Evolutionary conservation across 2,113 vertebrate species (phyloP).

Genomic region (Castor canadensis): DNA sequence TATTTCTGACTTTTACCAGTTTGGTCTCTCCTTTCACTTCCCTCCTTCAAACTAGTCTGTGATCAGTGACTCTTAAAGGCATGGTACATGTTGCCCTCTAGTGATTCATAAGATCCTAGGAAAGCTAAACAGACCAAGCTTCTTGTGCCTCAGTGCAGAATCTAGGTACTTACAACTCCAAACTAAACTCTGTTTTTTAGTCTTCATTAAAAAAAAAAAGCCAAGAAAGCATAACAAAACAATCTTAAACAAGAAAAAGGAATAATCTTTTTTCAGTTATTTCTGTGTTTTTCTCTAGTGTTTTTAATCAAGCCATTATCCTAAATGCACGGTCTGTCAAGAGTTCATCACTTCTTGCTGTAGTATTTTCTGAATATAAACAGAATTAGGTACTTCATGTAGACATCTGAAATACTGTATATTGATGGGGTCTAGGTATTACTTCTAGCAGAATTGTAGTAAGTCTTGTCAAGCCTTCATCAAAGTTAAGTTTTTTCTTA

Average conservation of each 20-base stretch:
- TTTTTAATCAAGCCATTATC: not conserved
- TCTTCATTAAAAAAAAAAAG: not conserved
- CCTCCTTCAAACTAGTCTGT: not conserved
- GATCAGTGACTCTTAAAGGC: not conserved
- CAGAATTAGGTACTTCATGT: not conserved
- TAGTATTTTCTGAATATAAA: not conserved
- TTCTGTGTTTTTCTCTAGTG: not conserved
- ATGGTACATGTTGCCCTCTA: conserved; percentile 63
- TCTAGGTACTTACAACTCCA: not conserved
- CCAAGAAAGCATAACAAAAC: not conserved
- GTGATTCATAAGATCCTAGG: conserved; percentile 19
- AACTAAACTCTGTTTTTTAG: not conserved
- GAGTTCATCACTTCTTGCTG: not conserved
- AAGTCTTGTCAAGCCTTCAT: conserved; percentile 60
- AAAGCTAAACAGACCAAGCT: not conserved
- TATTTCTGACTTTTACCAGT: not conserved
- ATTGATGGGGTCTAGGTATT: not conserved
- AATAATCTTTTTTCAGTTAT: not conserved
- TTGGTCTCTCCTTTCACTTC: not conserved
- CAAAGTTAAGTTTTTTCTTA: conserved; percentile 62
- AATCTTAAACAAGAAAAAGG: not conserved
- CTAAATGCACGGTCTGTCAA: not conserved
- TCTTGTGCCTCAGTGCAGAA: not conserved
- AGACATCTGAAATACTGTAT: not conserved
- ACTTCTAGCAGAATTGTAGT: not conserved